Evolutionary conservation across 35 echinoderm and acorn worm species (phyloP), one percentile per base, ranked within the genome.

Genomic region (Nesometra sesokonis): DNA sequence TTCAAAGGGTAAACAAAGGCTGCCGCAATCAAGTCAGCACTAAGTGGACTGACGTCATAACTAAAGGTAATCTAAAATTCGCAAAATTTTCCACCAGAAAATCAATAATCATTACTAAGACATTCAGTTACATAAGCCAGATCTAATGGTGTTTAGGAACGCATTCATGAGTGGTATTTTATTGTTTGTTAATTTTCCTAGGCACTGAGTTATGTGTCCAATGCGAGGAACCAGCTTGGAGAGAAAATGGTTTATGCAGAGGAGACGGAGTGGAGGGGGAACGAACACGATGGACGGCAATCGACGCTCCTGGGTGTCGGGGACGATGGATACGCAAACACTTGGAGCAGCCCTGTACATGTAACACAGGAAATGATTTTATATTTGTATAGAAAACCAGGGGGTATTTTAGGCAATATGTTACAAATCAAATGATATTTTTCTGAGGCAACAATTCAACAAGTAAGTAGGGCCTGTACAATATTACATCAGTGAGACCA

Each of bases 311-410:
- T 27, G 57, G 86, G 5, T 92, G 90, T 52, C 80, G 90, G 11
- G 85, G 90, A 33, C 32, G 79, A 17, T 92, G 90, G 90, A 87
- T 88, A 30, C 90, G 77, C 34, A 82, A 83, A 79, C 77, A 47
- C 13, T 52, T 92, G 36, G 37, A 82, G 78, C 46, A 82, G 32
- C 76, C 87, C 47, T 92, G 90, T 77, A 92, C 57, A 37, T 92
- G 90, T 78, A 84, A 88, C 40, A 82, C 90, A 5, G 86, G 84
- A 33, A 57, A 32, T 0, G 90, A 92, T 84, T 92, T 87, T 35
- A 92, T 92, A 77, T 92, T 92, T 67, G 31, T 91, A 32, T 91
- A 84, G 47, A 37, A 85, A 47, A 34, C 46, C 52, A 17, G 23
- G 23, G 21, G 52, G 15, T n/a, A n/a, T n/a, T n/a, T n/a, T n/a